phyloP scores from a whole-genome alignment of 92 coral and sea anemone species.

The Palythoa heliodiscus region DNA sequence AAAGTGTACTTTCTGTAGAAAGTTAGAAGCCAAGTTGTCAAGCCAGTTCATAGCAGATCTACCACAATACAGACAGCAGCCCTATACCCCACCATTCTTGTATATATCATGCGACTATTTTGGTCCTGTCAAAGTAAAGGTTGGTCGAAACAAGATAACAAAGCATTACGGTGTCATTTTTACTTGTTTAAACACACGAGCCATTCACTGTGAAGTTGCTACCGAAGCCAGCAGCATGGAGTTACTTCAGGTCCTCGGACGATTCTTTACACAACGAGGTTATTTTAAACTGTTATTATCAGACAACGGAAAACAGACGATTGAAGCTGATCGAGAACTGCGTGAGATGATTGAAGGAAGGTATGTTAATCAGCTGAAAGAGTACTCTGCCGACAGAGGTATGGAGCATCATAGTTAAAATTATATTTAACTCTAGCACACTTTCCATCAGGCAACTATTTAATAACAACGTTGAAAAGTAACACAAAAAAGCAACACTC shows the following conservation, averaged over 20 bases:
- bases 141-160: not conserved
- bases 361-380: conserved; percentile 42
- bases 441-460: too few species aligned
- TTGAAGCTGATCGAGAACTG: conserved; percentile 49
- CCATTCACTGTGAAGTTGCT: conserved; percentile 58
- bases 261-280: conserved; percentile 66
- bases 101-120: too few species aligned
- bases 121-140: too few species aligned
- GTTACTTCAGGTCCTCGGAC: conserved; percentile 59
- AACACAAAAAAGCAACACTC: too few species aligned
- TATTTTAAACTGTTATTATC: conserved; percentile 45
- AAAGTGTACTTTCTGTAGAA: conserved; percentile 48
- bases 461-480: too few species aligned
- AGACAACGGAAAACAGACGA: conserved; percentile 55
- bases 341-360: conserved; percentile 54
- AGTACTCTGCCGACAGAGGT: conserved; percentile 51
- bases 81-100: too few species aligned
- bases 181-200: conserved; percentile 44
- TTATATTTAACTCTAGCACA: too few species aligned
- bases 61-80: conserved; percentile 22
- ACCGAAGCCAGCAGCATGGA: conserved; percentile 63
- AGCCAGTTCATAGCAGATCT: conserved; percentile 57
- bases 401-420: too few species aligned
- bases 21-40: conserved; percentile 42
- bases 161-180: too few species aligned